Base-by-base conservation (phyloP, 1,140 invertebrate species). In the Drosophila sucinea region DNA sequence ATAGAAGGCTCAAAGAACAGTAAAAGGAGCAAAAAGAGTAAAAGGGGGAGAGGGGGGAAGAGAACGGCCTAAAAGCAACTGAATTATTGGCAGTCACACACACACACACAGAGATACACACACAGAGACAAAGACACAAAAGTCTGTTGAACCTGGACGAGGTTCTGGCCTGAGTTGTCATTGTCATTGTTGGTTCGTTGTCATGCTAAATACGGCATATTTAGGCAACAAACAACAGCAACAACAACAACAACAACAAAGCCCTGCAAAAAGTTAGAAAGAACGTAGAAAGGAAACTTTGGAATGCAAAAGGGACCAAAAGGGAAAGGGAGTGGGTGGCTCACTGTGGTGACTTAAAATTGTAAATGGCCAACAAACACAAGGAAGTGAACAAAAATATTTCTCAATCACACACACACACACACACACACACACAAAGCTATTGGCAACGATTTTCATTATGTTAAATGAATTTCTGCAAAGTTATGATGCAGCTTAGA, bases 161-260 rank as follows among this genome's bases (percentile, higher is more conserved):
- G 67, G 55, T 44, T 33, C 32, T 58, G 47, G 60, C 66, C 72
- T 40, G 71, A 73, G 47, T 44, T 70, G 67, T 67, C 72, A 67
- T 66, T 73, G 71, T 86, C 79, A 78, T 79, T 78, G 70, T 81
- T 27, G 25, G 23, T 51, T 51, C 79, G 82, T 79, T 87, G 84
- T 89, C 84, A 84, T 87, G 84, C 80, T 87, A 87, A 87, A 87
- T 87, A 81, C 73, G 77, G 70, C 77, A 89, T 84, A 84, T 89
- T 78, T 84, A 84, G 84, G 77, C 70, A 87, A 67, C 67, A 83
- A 76, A 17, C 17, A 17, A 17, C 17, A 17, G 17, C 17, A 17
- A 17, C 17, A 17, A 17, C 67, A 83, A 76, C n/a, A n/a, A n/a
- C 70, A 87, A 67, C 67, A 83, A 76, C 41, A 64, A 62, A 62